Conservation (phyloP, 2,113 vertebrate genomes). For the Osmerus mordax region DNA sequence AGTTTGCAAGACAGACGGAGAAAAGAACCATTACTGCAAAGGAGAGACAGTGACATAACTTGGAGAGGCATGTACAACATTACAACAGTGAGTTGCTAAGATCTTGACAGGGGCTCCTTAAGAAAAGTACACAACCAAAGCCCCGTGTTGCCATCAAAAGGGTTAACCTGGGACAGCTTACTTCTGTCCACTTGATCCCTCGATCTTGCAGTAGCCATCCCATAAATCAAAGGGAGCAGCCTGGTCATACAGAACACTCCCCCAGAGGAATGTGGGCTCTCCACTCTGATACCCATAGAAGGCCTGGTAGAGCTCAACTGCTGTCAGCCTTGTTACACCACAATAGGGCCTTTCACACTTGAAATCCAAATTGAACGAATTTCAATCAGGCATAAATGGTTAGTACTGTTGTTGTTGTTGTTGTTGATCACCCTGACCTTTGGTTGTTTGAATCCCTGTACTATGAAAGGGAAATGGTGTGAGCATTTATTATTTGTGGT, state of each 20-base stretch:
- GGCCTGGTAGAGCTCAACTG: conserved; percentile 34
- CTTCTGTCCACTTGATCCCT: conserved; percentile 37
- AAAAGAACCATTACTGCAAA: too few species aligned
- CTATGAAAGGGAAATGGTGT: neutral
- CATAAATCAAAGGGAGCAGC: conserved; percentile 52
- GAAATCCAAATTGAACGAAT: too few species aligned
- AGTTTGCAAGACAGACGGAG: too few species aligned
- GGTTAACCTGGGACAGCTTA: conserved; percentile 25
- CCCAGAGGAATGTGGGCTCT: conserved; percentile 51
- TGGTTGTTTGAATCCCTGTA: neutral
- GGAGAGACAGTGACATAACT: too few species aligned
- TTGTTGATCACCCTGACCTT: too few species aligned
- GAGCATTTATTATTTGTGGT: too few species aligned
- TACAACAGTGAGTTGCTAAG: too few species aligned
- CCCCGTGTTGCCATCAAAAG: conserved; percentile 12
- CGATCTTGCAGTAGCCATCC: conserved; percentile 11
- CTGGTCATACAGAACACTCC: conserved; percentile 59
- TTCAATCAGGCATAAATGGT: too few species aligned
- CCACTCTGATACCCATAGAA: conserved; percentile 53
- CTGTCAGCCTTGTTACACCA: conserved; percentile 2
- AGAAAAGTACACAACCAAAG: conserved; percentile 19
- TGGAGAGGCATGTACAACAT: too few species aligned
- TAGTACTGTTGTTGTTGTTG: too few species aligned
- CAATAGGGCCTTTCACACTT: neutral
- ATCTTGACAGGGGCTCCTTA: neutral